Conservation (phyloP, 2,888 invertebrate genomes). For the Acanthoscelides obtectus region DNA sequence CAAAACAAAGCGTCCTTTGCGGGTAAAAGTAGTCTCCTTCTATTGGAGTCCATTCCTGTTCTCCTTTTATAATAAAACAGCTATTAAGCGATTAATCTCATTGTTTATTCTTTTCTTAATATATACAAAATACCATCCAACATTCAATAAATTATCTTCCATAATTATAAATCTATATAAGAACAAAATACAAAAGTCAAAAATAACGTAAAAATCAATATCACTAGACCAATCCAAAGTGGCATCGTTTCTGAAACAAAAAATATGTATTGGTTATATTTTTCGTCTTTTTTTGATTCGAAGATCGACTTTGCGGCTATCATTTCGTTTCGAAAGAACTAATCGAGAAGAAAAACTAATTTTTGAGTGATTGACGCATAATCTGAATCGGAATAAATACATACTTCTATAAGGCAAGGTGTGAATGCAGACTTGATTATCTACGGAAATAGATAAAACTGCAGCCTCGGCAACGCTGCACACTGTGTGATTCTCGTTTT, state of each 20-base stretch:
- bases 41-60: too few relatives aligned
- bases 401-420: conserved; percentile 76
- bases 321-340: not conserved
- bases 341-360: not conserved
- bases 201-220: conserved; percentile 72
- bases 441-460: conserved; percentile 91
- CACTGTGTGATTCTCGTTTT: conserved; percentile 69
- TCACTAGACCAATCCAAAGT: conserved; percentile 71
- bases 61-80: not conserved
- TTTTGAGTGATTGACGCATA: not conserved
- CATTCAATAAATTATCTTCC: conserved; percentile 3
- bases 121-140: not conserved
- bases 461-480: conserved; percentile 78
- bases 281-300: too few relatives aligned
- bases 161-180: conserved; percentile 63
- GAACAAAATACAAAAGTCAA: conserved; percentile 78
- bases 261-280: too few relatives aligned
- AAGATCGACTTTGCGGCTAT: not conserved
- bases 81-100: not conserved
- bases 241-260: conserved; percentile 69
- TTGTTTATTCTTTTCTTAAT: not conserved
- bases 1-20: too few relatives aligned
- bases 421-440: conserved; percentile 89
- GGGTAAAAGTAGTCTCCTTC: too few relatives aligned
- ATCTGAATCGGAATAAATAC: conserved; percentile 37